Evolutionary conservation across 2,113 vertebrate genomes (phyloP).

Genomic region (Chlorodrepanis virens): DNA sequence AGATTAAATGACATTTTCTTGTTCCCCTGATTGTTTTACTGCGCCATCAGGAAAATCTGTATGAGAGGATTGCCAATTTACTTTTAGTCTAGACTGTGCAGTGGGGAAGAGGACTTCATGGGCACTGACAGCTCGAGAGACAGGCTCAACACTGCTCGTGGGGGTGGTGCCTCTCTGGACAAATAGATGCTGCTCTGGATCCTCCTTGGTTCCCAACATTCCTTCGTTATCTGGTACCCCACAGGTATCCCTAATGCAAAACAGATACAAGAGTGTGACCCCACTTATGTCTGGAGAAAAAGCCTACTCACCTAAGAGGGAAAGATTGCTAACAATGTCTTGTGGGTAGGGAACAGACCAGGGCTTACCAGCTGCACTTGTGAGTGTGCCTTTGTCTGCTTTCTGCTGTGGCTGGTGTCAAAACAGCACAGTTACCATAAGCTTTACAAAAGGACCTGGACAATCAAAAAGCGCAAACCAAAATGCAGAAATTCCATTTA

Average conservation of each 20-base stretch:
- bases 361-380: not conserved
- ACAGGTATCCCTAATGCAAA: not conserved
- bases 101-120: not conserved
- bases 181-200: not conserved
- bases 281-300: not conserved
- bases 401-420: not conserved
- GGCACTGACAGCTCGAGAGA: not conserved
- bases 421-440: not conserved
- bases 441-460: not conserved
- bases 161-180: not conserved
- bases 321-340: not conserved
- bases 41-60: not conserved
- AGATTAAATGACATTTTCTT: not conserved
- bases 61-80: not conserved
- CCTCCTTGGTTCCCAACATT: fast-evolving
- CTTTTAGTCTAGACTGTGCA: not conserved
- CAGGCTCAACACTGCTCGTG: not conserved
- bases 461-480: not conserved
- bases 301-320: not conserved
- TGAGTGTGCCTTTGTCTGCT: not conserved
- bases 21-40: not conserved
- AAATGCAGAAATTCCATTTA: not conserved
- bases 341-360: not conserved
- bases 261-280: not conserved
- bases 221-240: not conserved